Evolutionary conservation across 2,113 vertebrate species (phyloP).

Genomic region (Irena cyanogastra): DNA sequence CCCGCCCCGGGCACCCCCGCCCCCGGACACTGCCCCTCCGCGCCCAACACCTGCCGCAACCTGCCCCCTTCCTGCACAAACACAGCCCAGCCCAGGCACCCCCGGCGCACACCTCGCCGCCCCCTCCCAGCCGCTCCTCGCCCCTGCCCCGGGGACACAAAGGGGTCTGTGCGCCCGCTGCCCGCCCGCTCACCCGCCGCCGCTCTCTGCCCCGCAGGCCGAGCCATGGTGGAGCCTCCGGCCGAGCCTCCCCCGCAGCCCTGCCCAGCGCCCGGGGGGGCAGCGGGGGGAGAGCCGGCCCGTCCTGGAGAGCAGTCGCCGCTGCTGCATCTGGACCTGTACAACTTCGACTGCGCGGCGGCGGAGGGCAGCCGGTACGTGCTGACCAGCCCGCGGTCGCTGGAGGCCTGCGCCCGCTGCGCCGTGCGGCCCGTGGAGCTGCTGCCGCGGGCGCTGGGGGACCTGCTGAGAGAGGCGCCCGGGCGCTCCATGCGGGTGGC

Average conservation of each 20-base stretch:
- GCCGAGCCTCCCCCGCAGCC: slow-evolving; percentile 33
- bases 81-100: neutral
- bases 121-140: neutral
- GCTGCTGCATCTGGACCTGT: slow-evolving; percentile 90
- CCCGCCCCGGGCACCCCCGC: neutral
- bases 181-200: neutral
- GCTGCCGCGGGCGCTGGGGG: slow-evolving; percentile 80
- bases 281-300: slow-evolving; percentile 52
- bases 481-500: slow-evolving; percentile 92
- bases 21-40: neutral
- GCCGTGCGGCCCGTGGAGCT: slow-evolving; percentile 94
- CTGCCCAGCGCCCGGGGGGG: slow-evolving; percentile 59
- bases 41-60: neutral
- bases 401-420: slow-evolving; percentile 95
- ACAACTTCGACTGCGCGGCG: slow-evolving; percentile 89
- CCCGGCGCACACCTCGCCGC: neutral
- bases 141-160: neutral
- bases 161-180: neutral
- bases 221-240: slow-evolving; percentile 71
- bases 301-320: slow-evolving; percentile 73
- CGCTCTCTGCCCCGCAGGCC: slow-evolving; percentile 8
- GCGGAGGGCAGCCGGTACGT: slow-evolving; percentile 97
- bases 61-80: neutral
- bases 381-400: slow-evolving; percentile 91
- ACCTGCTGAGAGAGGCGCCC: slow-evolving; percentile 88